A percentile compares a stretch with the other conserved stretches of the same genome.
Conservation (phyloP, 2,888 invertebrate species). For the Drosophila tanythrix region DNA sequence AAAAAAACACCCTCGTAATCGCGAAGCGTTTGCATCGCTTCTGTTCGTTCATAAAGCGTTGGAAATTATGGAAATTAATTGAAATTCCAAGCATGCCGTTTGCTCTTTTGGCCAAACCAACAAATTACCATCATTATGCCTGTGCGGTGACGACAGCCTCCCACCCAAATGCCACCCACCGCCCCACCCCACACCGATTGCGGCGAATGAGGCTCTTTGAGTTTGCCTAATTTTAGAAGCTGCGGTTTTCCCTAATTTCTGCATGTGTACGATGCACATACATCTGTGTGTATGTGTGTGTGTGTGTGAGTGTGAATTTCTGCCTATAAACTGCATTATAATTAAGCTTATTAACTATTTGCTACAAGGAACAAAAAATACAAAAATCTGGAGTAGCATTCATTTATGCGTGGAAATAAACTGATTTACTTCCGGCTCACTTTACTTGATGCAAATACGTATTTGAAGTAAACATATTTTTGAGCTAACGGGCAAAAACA, state of each 20-base stretch:
- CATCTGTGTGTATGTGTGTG: background rate
- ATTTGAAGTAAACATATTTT: slow-evolving; percentile 44
- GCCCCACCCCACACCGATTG: background rate
- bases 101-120: slow-evolving; percentile 83
- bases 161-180: slow-evolving; percentile 16
- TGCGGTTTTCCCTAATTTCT: slow-evolving; percentile 34
- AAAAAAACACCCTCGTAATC: slow-evolving; percentile 54
- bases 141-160: slow-evolving; percentile 40
- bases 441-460: slow-evolving; percentile 43
- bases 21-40: slow-evolving; percentile 51
- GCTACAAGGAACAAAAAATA: slow-evolving; percentile 10
- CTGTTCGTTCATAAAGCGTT: slow-evolving; percentile 74
- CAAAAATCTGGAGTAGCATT: slow-evolving; percentile 12
- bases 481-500: slow-evolving; percentile 11
- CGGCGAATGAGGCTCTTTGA: slow-evolving; percentile 57
- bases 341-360: slow-evolving; percentile 67
- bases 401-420: slow-evolving; percentile 23
- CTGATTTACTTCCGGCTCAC: slow-evolving; percentile 66
- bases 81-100: slow-evolving; percentile 85
- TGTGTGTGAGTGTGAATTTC: slow-evolving; percentile 4
- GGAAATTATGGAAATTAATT: slow-evolving; percentile 85
- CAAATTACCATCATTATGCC: slow-evolving; percentile 84
- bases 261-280: background rate
- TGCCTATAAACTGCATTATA: slow-evolving; percentile 45
- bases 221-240: slow-evolving; percentile 66